Percentiles rank a stretch among this genome's conserved stretches.
phyloP scores from a whole-genome alignment of 2,113 vertebrate genomes.

The Tragelaphus scriptus region DNA sequence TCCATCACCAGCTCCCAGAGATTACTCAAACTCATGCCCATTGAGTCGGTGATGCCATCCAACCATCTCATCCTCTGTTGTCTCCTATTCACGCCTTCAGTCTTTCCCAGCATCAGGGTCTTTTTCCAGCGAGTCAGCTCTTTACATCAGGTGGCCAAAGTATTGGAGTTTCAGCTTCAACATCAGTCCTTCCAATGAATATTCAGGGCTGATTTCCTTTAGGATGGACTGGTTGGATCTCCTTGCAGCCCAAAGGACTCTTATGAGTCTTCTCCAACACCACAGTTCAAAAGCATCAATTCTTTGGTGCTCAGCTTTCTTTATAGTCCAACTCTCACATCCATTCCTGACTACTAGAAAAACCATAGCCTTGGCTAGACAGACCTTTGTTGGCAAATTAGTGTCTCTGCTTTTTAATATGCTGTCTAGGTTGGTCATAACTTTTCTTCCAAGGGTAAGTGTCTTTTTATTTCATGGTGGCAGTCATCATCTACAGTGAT shows the following conservation, averaged over 20 bases:
- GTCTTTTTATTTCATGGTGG: neutral
- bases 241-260: neutral
- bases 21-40: fast-evolving
- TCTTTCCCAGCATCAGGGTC: neutral
- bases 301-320: neutral
- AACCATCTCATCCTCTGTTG: neutral
- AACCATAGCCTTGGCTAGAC: neutral
- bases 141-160: neutral
- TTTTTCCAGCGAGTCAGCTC: neutral
- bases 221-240: neutral
- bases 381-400: neutral
- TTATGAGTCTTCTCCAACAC: neutral
- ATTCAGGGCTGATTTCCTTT: neutral
- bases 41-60: neutral
- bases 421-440: neutral
- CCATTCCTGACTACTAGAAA: neutral
- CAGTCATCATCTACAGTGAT: neutral
- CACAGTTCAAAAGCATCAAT: neutral
- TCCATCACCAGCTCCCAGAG: neutral
- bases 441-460: neutral
- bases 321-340: neutral
- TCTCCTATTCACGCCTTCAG: neutral
- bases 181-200: neutral
- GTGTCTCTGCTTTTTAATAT: neutral
- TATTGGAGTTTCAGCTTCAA: neutral